Evolutionary conservation across 2,888 invertebrate species (phyloP).

Genomic region (Clivina fossor): DNA sequence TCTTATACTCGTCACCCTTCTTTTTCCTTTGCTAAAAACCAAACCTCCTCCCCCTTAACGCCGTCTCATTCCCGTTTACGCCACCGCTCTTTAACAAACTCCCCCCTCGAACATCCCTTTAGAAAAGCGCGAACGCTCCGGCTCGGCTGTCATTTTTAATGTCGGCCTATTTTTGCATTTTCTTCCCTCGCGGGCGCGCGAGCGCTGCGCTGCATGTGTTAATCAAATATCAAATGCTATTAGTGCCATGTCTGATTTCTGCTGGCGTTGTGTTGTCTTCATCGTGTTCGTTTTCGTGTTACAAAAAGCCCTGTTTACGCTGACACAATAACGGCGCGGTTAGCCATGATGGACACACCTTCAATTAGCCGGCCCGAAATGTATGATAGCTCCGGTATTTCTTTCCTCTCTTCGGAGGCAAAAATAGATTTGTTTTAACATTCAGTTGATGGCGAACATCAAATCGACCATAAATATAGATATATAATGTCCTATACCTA

Average conservation of each 20-base stretch:
- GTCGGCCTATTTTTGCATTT: conserved; percentile 34
- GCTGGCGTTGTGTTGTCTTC: no score
- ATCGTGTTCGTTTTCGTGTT: no score
- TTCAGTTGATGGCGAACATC: no score
- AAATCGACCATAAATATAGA: no score
- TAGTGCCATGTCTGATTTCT: no score
- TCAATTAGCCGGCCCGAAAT: conserved; percentile 29
- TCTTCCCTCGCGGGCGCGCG: conserved; percentile 10
- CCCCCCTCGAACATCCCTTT: conserved; percentile 40
- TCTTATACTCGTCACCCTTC: conserved; percentile 30
- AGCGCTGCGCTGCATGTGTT: conserved; percentile 30
- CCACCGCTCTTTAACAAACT: no score
- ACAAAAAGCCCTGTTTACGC: conserved; percentile 26
- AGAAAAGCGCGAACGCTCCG: conserved; percentile 20
- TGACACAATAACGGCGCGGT: not conserved
- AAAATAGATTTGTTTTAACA: conserved; percentile 13
- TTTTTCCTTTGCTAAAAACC: no score
- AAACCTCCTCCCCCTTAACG: no score
- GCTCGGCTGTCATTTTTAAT: conserved; percentile 31
- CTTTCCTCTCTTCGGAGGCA: no score
- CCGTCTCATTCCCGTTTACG: no score
- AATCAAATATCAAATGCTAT: conserved; percentile 34
- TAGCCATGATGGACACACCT: conserved; percentile 16
- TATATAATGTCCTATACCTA: no score
- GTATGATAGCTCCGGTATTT: no score